These are phyloP conservation scores for Mesoligia furuncula DNA, from an alignment of 2,888 invertebrate genomes.

Conservation along the genomic window DNA sequence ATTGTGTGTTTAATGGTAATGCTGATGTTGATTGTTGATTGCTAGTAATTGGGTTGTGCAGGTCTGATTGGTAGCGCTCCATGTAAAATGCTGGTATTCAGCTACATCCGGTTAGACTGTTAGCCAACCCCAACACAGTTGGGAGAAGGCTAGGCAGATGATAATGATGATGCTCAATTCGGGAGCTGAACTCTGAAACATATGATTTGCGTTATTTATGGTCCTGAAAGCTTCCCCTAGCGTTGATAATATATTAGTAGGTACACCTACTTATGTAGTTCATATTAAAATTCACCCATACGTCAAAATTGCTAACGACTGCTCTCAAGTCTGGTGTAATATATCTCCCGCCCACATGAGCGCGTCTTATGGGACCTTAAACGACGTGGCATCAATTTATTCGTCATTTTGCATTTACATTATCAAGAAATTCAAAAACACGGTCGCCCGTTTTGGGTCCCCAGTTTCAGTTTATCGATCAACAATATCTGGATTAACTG, in stretches of 20 bases:
- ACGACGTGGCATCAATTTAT: conserved; percentile 48
- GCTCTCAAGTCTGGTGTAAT: conserved; percentile 49
- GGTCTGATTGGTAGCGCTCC: too few species aligned
- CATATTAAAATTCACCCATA: conserved; percentile 32
- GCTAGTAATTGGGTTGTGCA: too few species aligned
- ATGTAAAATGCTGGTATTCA: too few species aligned
- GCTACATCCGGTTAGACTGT: too few species aligned
- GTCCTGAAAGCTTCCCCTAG: neutral
- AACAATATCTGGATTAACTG: conserved; percentile 46
- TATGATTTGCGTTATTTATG: too few species aligned
- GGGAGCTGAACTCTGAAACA: neutral
- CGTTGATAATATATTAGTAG: neutral
- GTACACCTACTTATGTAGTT: neutral
- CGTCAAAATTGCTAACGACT: conserved; percentile 54
- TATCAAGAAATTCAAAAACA: conserved; percentile 27
- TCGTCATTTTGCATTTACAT: conserved; percentile 42
- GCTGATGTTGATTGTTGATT: conserved; percentile 13
- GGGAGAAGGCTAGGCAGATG: too few species aligned
- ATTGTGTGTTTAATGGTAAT: neutral
- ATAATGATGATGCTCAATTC: neutral
- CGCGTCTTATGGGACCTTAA: conserved; percentile 56
- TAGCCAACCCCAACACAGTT: too few species aligned
- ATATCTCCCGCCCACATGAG: conserved; percentile 51
- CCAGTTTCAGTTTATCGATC: conserved; percentile 29
- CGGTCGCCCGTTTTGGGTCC: conserved; percentile 2